Base-by-base conservation (phyloP, 2,888 invertebrate genomes). In the Salpingus planirostris region DNA sequence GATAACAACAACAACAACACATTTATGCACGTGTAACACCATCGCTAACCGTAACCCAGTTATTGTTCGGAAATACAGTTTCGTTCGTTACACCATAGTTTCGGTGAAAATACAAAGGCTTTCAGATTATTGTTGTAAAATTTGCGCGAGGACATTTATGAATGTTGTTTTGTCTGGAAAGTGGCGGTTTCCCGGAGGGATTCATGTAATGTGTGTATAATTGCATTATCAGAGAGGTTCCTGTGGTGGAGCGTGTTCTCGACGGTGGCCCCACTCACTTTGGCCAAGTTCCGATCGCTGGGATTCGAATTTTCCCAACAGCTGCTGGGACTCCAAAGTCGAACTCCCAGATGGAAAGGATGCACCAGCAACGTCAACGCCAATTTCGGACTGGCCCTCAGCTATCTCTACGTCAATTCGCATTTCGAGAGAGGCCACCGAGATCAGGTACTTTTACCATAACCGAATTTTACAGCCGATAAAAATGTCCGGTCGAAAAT, bases 211-310 rank as follows among this genome's bases (percentile, higher is more conserved):
- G 26, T 38, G 23, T 39, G 30, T 38, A 43, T n/a, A 38, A 38
- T n/a, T 42, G 14, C 36, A 43, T 47, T 59, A 62, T 21, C 66
- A 76, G 82, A 78, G 38, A 78, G 79, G 38, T 83, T 76, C 63
- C 59, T 81, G 12, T 77, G 81, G 70, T 84, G 84, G 84, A 71
- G 75, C 49, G 68, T 78, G 33, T 77, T 76, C 60, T 73, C 76
- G 5, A 72, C 75, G 8, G 67, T 79, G 26, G 74, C 77, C 0
- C 76, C 77, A 13, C 67, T 78, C 59, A 74, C 78, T 4, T 63
- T 70, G 25, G 57, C 63, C 35, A 57, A 66, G 39, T 77, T 76
- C 62, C 68, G 76, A 10, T 69, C 69, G 37, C 66, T 78, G 2
- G 76, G 75, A 15, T 78, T 78, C 60, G 68, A 73, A 60, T 80